A percentile compares a stretch with the other conserved stretches of the same genome.
phyloP scores from a whole-genome alignment of 1,140 invertebrate genomes.

The Leptinotarsa defecta region DNA sequence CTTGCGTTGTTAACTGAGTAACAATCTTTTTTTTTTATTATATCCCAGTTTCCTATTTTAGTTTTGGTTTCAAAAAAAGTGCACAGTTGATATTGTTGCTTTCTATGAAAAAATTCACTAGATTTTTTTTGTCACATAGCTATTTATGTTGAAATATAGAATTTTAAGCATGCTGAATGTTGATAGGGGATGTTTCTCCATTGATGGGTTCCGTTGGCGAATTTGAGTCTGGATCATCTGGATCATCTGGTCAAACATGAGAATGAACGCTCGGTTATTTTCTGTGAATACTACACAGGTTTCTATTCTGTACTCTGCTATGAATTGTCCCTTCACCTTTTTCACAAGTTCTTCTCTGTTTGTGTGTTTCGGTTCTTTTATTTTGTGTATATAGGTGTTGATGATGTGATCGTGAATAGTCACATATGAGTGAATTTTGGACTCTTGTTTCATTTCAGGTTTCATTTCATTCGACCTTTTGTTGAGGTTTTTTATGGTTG shows the following conservation, averaged over 20 bases:
- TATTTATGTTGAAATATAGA: not conserved
- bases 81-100: not conserved
- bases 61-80: not conserved
- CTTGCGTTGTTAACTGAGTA: not conserved
- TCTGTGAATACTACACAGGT: slow-evolving; percentile 15
- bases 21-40: not conserved
- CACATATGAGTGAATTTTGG: no score
- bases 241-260: slow-evolving; percentile 28
- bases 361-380: slow-evolving; percentile 17
- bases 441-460: no score
- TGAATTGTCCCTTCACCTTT: slow-evolving; percentile 12
- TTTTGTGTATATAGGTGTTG: no score
- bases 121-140: not conserved
- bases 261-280: slow-evolving; percentile 14
- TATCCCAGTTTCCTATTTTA: not conserved
- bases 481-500: no score
- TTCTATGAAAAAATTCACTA: not conserved
- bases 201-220: slow-evolving; percentile 21
- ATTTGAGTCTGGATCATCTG: slow-evolving; percentile 4
- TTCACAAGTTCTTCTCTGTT: slow-evolving; percentile 20
- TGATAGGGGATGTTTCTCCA: not conserved
- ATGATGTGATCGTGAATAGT: no score
- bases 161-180: not conserved
- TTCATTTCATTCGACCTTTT: no score
- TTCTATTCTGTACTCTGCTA: slow-evolving; percentile 22